phyloP scores from a whole-genome alignment of 23 tunicate genomes.

The Clavelina lepadiformis region DNA sequence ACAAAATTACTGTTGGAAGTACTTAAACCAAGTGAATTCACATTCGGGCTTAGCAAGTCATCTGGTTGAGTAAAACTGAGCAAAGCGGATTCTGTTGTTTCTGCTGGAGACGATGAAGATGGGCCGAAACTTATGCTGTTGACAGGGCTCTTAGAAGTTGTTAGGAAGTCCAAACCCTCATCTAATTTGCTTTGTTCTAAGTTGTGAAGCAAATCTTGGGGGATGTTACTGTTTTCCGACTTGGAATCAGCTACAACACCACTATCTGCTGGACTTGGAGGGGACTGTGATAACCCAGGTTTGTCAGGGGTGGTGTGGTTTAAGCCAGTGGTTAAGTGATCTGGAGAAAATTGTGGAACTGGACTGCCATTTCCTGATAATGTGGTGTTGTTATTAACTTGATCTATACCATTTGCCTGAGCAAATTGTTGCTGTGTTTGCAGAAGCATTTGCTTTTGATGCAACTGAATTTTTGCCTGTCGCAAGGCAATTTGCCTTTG shows the following conservation, averaged over 20 bases:
- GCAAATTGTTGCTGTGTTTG: not conserved
- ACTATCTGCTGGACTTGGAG: constrained; percentile 79
- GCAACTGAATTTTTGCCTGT: constrained; percentile 2
- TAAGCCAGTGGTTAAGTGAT: constrained; percentile 23
- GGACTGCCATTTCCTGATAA: constrained; percentile 22
- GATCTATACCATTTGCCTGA: not conserved
- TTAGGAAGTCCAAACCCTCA: constrained; percentile 16
- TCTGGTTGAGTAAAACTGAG: constrained; percentile 7
- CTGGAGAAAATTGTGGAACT: constrained; percentile 30
- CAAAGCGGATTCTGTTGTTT: not conserved
- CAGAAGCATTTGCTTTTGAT: constrained; percentile 5
- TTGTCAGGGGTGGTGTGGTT: constrained; percentile 48
- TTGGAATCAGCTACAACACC: constrained; percentile 69
- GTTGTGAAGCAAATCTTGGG: constrained; percentile 44
- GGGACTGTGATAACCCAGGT: constrained; percentile 39
- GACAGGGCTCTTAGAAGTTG: constrained; percentile 4
- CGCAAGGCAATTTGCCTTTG: constrained; percentile 11
- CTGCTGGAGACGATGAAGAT: not conserved
- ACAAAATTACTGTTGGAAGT: not conserved
- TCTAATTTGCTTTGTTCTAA: constrained; percentile 30
- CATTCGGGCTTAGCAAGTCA: not conserved
- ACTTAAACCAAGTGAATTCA: constrained; percentile 13
- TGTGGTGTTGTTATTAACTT: not conserved
- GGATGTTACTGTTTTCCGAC: constrained; percentile 35
- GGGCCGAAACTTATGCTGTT: constrained; percentile 4